Percentiles rank a stretch among this genome's conserved stretches.
These are phyloP conservation scores for Clarias laeviceps DNA, from an alignment of 2,797 vertebrate genomes.

Conservation along the genomic window DNA sequence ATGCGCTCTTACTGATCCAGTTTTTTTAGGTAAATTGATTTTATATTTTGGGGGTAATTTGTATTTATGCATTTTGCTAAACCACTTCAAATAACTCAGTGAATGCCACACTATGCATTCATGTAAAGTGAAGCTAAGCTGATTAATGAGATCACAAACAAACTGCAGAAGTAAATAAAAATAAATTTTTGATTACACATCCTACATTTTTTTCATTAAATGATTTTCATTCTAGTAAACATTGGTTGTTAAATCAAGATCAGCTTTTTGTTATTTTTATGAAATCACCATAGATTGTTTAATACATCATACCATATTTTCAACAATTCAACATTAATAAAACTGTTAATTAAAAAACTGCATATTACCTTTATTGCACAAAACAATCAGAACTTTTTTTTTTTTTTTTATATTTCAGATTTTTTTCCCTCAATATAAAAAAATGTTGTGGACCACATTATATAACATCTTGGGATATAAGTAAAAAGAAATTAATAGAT, in stretches of 20 bases:
- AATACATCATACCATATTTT: conserved; percentile 87
- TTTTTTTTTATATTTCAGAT: conserved; percentile 61
- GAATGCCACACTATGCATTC: background rate
- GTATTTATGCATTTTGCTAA: background rate
- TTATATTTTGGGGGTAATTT: background rate
- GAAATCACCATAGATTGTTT: conserved; percentile 83
- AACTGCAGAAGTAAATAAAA: background rate
- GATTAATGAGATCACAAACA: background rate
- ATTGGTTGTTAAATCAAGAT: conserved; percentile 40
- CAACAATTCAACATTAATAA: conserved; percentile 85
- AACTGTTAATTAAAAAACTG: conserved; percentile 79
- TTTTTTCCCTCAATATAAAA: conserved; percentile 73
- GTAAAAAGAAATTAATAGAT: conserved; percentile 68
- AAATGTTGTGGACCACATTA: conserved; percentile 53
- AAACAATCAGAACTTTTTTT: conserved; percentile 82
- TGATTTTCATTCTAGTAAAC: background rate
- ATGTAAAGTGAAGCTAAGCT: background rate
- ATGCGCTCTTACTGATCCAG: background rate
- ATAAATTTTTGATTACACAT: background rate
- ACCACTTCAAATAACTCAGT: background rate
- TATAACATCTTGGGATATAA: conserved; percentile 65
- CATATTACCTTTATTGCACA: conserved; percentile 88
- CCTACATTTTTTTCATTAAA: background rate
- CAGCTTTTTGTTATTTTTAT: conserved; percentile 46
- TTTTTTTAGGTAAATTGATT: background rate